These are phyloP conservation scores for Periphyllus acericola DNA, from an alignment of 2,888 invertebrate genomes.

Conservation along the genomic window DNA sequence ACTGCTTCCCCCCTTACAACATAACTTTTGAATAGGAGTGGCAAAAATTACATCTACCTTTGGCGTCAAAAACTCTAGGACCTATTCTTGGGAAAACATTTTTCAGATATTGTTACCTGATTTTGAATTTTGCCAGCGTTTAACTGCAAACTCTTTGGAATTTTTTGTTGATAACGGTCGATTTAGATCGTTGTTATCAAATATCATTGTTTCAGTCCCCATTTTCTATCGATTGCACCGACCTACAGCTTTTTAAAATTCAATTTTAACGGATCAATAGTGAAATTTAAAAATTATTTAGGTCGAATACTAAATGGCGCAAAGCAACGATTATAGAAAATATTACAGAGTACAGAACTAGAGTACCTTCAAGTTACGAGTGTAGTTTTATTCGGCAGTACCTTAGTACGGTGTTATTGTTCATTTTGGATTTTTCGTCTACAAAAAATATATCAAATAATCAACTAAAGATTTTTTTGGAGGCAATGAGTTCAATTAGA, in stretches of 20 bases:
- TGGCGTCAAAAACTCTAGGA: too few relatives aligned
- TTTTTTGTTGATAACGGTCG: slow-evolving; percentile 23
- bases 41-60: too few relatives aligned
- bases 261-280: slow-evolving; percentile 51
- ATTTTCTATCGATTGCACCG: neutral
- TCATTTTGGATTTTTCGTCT: neutral
- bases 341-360: too few relatives aligned
- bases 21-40: too few relatives aligned
- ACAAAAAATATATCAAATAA: neutral
- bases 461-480: neutral
- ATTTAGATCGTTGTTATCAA: slow-evolving; percentile 1
- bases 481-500: slow-evolving; percentile 50
- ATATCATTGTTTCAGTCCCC: neutral
- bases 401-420: neutral
- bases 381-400: neutral
- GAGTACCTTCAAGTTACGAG: neutral
- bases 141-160: slow-evolving; percentile 25
- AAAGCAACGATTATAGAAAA: too few relatives aligned
- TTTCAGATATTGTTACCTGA: too few relatives aligned
- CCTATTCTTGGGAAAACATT: too few relatives aligned
- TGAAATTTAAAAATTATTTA: neutral
- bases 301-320: neutral
- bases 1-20: too few relatives aligned
- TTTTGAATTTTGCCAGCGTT: too few relatives aligned
- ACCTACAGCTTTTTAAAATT: neutral